Evolutionary conservation across 2,797 vertebrate species (phyloP), one percentile per base, ranked within the genome.

Genomic region (Anguilla marmorata): DNA sequence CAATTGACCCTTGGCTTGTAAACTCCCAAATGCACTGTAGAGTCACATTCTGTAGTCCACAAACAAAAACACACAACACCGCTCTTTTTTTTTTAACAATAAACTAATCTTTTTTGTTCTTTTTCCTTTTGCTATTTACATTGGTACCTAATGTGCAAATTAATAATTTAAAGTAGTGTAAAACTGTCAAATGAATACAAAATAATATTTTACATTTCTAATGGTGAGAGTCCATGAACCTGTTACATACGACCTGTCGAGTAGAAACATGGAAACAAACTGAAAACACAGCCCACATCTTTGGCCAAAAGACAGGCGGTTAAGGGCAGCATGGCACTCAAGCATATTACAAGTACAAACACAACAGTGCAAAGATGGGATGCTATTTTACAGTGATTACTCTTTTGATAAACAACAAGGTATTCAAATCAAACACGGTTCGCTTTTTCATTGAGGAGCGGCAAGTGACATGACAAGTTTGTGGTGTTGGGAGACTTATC

Each of bases 141-240:
- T 94, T 92, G 95, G 95, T 96, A 96, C 94, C 91, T 93, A 95
- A 95, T 96, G 96, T 97, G 96, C 95, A 97, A 97, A 98, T 96
- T 93, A 96, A 96, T 95, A 95, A 95, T 94, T 95, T 94, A 93
- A 96, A 94, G 91, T 95, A 95, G 94, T 96, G 95, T 96, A 93
- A 96, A 93, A 96, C 94, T 96, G 93, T 94, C 92, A 96, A 97
- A 95, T 94, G 90, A 96, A 95, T 95, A 96, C 91, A 96, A 94
- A 95, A 96, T 95, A 93, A 95, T 94, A 94, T 94, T 91, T 94
- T 95, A 94, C 94, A 96, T 93, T 93, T 94, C 94, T 94, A 94
- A 93, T 93, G 93, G 93, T 95, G 94, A 94, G 93, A 96, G 94
- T 96, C 95, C 91, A 92, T 90, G 79, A 95, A 93, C 93, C 92